Conservation (phyloP, 2,888 invertebrate species). For the Candidula unifasciata region DNA sequence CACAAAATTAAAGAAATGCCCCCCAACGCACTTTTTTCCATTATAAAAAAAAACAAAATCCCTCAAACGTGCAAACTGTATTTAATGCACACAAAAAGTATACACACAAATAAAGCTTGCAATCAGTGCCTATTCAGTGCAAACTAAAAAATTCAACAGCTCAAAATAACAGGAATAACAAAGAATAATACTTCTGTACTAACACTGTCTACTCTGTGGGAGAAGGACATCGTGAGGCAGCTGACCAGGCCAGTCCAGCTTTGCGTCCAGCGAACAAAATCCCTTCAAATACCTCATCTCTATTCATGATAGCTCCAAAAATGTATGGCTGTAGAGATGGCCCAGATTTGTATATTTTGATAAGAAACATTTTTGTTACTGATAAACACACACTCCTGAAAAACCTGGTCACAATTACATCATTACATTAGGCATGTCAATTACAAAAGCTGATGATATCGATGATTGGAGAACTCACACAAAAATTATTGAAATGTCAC, state of each 20-base stretch:
- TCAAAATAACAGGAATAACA: neutral
- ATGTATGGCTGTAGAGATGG: constrained; percentile 69
- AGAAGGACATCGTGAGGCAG: constrained; percentile 29
- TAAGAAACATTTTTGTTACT: neutral
- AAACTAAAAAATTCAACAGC: neutral
- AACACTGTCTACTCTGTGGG: constrained; percentile 36
- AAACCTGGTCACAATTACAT: no score
- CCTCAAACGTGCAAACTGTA: no score
- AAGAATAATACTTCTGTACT: neutral
- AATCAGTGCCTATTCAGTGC: neutral
- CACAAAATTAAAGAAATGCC: no score
- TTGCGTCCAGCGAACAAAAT: constrained; percentile 54
- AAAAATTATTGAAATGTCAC: no score
- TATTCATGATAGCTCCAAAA: constrained; percentile 76
- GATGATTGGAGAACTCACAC: no score
- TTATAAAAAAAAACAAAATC: no score
- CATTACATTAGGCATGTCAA: no score
- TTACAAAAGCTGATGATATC: no score
- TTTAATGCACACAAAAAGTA: no score
- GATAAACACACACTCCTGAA: neutral
- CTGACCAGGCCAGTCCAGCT: constrained; percentile 50
- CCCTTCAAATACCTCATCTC: constrained; percentile 74
- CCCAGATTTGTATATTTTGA: neutral
- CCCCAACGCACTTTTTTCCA: no score
- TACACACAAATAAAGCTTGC: no score